Base-by-base conservation (phyloP, 2,888 invertebrate genomes). In the Rhagium mordax region DNA sequence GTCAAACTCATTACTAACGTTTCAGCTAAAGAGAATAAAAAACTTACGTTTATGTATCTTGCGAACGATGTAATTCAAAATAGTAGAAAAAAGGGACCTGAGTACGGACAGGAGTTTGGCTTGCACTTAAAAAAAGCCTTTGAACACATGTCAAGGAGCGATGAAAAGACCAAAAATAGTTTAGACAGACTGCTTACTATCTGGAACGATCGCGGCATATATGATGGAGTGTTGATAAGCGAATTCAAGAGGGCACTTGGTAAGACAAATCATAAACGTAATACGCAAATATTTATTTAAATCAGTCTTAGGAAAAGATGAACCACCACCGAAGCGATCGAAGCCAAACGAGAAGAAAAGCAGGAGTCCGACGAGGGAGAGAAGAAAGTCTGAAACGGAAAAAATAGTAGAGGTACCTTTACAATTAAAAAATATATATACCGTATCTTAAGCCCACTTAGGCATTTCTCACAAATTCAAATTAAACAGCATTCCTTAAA, bases 21-120 rank as follows among this genome's bases (percentile, higher is more conserved):
- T 90, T 67, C 89, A 97, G 97, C 93, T 2, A 94, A 96, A 87
- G 95, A 95, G 81, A 91, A 90, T 79, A 93, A 94, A 82, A 97
- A 97, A 85, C 89, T 99, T 69, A 98, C 97, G 15, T 96, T 97
- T 83, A 95, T 99, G 94, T 99, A 99, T 88, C 90, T 99, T 82
- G 98, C 99, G 33, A 99, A 99, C 90, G 99, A 99, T 90, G 98
- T 99, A 29, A 98, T 99, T 82, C 99, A 99, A 87, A 99, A 99
- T 85, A 97, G 98, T 86, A 96, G 96, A 87, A 99, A 98, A 88
- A 98, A 98, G 87, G 98, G 98, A 0, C 97, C 98, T 0, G 98
- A 99, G 87, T 99, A 94, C 88, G 95, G 95, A 0, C 94, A 94
- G 85, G 96, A 96, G 85, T 99, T 96, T 89, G 94, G 93, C 6